Evolutionary conservation across 2,113 vertebrate genomes (phyloP), one percentile per base, ranked within the genome.

Genomic region (Leptobrachium ailaonicum): DNA sequence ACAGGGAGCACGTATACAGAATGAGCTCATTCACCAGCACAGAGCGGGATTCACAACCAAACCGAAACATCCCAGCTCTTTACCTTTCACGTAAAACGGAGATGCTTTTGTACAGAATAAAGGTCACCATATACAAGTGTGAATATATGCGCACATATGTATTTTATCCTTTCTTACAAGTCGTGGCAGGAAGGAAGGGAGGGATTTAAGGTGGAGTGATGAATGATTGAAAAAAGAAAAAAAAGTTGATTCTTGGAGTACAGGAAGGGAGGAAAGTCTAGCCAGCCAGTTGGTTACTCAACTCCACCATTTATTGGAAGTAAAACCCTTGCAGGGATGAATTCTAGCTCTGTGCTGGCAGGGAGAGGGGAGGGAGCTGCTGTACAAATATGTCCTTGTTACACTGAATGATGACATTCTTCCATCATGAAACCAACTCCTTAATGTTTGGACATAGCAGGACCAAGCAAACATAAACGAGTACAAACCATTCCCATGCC

Each of bases 191-290:
- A 96, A 96, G 95, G 94, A 95, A 96, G 90, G 95, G 94, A 86
- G 92, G 93, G 90, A 85, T 91, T 83, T 85, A 86, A 50, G 47
- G 47, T 50, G 47, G 47, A 50, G 47, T 4, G 20, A 32, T 32
- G 20, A 32, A 32, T 32, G 20, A 32, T 32, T 32, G 20, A 32
- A 32, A 32, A 32, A 32, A 32, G 8, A 88, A 90, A 78, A 90
- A 79, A 92, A 90, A 87, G 88, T 88, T 89, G 89, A 87, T 87
- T 90, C 88, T 86, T 81, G 78, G 90, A 88, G 91, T 91, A 92
- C 94, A 96, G 96, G 94, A 97, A 96, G 93, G 95, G 95, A 94
- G 95, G 93, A 91, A 93, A 92, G 95, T 91, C 90, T 95, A 88
- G 91, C 85, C 80, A 87, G 89, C 53, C 44, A 73, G 79, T 85